Evolutionary conservation across 2,797 vertebrate species (phyloP).

Genomic region (Phaenicophaeus curvirostris): DNA sequence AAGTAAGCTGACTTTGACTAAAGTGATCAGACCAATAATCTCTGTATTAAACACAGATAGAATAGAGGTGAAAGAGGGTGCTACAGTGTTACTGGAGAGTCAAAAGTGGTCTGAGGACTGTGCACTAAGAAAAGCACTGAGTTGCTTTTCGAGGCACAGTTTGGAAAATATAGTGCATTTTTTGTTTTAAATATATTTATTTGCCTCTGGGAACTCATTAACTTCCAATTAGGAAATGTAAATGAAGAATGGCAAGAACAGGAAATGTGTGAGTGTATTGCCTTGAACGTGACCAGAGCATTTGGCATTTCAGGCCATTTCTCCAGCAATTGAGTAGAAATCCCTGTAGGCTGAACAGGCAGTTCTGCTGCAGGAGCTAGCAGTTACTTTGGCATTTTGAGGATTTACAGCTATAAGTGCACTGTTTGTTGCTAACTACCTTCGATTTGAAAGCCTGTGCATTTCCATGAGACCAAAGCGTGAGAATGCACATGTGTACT

Average conservation of each 20-base stretch:
- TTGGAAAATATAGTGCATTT: not conserved
- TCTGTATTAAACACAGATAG: not conserved
- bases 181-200: conserved; percentile 5
- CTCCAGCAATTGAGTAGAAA: not conserved
- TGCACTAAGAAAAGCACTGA: not conserved
- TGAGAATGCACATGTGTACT: not conserved
- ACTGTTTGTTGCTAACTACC: not conserved
- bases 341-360: not conserved
- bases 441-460: not conserved
- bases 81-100: fast-evolving
- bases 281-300: not conserved
- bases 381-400: not conserved
- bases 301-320: not conserved
- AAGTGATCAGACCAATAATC: not conserved
- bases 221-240: conserved; percentile 13
- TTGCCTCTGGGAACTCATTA: conserved; percentile 20
- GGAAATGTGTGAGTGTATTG: not conserved
- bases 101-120: not conserved
- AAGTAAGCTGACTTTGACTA: not conserved
- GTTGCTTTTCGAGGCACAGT: not conserved
- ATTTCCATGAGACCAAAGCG: not conserved
- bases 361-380: not conserved
- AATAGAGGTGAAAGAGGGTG: not conserved
- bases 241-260: not conserved
- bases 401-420: not conserved